Evolutionary conservation across 2,797 vertebrate genomes (phyloP), one percentile per base, ranked within the genome.

Genomic region (Lacerta bilineata): DNA sequence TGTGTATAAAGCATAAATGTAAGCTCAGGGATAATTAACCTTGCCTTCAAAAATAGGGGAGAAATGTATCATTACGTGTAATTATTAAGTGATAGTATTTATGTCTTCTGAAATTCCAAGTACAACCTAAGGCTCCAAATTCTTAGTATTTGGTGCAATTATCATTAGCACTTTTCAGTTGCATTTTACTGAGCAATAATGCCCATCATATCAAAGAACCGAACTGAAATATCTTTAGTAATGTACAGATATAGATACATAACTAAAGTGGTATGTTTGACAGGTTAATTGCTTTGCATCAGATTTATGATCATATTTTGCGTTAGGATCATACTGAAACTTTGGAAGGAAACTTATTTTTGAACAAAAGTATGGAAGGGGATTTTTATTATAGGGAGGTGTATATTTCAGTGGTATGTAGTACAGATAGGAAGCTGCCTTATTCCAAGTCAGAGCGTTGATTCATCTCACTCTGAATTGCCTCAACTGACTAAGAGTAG

Each of bases 91-190:
- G 43, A 88, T 95, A 93, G 95, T 95, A 93, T 95, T 96, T 96
- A 94, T 95, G 91, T 93, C 94, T 90, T 91, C 91, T 94, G 91
- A 93, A 94, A 94, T 94, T 90, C 91, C 94, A 93, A 94, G 92
- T 91, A 88, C 90, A 95, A 96, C 95, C 93, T 91, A 93, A 95
- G 96, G 95, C 93, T 94, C 93, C 92, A 94, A 88, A 95, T 96
- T 96, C 95, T 96, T 97, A 95, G 93, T 92, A 95, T 95, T 97
- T 93, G 95, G 92, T 95, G 89, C 91, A 96, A 96, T 97, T 95
- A 96, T 96, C 96, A 96, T 97, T 96, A 97, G 95, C 94, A 94
- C n/a, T 95, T 97, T 93, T 95, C 91, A 89, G 94, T 90, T 92
- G 90, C 92, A 95, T 91, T 93, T 95, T 96, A 94, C 94, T 96